Base-by-base conservation (phyloP, 2,797 vertebrate species). In the Sebastes variabilis region DNA sequence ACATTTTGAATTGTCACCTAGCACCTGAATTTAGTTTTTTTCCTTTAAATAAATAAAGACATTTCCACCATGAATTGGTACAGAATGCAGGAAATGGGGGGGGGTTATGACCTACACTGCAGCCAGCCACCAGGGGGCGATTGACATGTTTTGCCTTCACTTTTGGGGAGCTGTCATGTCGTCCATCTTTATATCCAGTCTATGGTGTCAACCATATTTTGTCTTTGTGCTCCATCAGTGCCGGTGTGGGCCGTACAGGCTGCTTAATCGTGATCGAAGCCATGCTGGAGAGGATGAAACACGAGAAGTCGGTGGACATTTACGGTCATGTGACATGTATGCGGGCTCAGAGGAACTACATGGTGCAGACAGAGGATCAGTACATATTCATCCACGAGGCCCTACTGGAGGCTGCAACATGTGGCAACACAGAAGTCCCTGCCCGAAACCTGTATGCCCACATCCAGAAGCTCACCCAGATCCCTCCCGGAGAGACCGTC, bases 321-420 rank as follows among this genome's bases (percentile, higher is more conserved):
- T 99, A 99, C 0, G 98, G 98, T 75, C 97, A 99, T 0, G 98
- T 99, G 94, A 99, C 98, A 0, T 98, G 97, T 91, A 98, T 99
- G 97, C 96, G 98, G 5, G 96, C 98, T 1, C 98, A 99, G 95
- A 95, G 98, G 77, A 99, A 99, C 95, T 99, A 99, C 94, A 99
- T 99, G 98, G 98, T 99, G 64, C 98, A 99, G 94, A 99, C 98
- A 0, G 97, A 99, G 92, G 98, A 99, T 90, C 98, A 99, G 90
- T 99, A 99, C 55, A 94, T 98, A 84, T 99, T 99, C 93, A 98
- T 99, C 90, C 97, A 99, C 0, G 97, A 99, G 90, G 97, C 97
- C 8, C 95, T 99, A 90, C 95, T 98, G 78, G 98, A 99, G 88
- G 98, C 98, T 0, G 97, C 96, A 73, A 93, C 93, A 0, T 98